Evolutionary conservation across 2,113 vertebrate genomes (phyloP).

Genomic region (Anas platyrhynchos): DNA sequence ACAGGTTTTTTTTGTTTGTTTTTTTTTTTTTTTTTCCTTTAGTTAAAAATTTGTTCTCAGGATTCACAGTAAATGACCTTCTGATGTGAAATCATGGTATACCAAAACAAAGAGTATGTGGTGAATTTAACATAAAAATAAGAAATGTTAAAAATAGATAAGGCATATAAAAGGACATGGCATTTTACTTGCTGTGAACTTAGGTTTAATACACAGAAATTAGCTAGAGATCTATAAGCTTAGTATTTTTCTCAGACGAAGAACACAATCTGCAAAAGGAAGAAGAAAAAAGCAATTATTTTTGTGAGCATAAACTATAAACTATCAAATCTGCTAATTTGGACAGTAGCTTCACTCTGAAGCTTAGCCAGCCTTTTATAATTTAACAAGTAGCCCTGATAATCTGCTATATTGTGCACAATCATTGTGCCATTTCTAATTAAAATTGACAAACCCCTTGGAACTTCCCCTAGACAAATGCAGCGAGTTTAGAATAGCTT

Average conservation of each 20-base stretch:
- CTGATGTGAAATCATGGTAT: neutral
- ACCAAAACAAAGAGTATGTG: neutral
- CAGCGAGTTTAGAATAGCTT: constrained; percentile 19
- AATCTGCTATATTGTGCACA: constrained; percentile 55
- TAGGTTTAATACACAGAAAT: constrained; percentile 20
- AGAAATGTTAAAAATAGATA: constrained; percentile 22
- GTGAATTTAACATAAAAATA: constrained; percentile 10
- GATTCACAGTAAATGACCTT: neutral
- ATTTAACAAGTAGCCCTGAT: constrained; percentile 61
- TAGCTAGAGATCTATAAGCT: neutral
- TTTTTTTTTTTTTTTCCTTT: neutral
- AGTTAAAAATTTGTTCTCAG: neutral
- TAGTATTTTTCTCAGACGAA: neutral
- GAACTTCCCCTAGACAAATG: constrained; percentile 28
- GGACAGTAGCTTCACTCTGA: constrained; percentile 46
- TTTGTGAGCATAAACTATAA: constrained; percentile 23
- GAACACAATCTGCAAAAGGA: constrained; percentile 11
- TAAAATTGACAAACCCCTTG: constrained; percentile 65
- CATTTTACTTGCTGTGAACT: constrained; percentile 23
- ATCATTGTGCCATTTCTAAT: constrained; percentile 64
- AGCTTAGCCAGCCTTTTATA: constrained; percentile 61
- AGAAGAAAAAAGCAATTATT: constrained; percentile 50
- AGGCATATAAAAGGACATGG: neutral
- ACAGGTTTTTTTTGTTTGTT: too few species aligned
- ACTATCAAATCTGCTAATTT: constrained; percentile 63